Base-by-base conservation (phyloP, 2,113 vertebrate genomes). In the Calonectris borealis region DNA sequence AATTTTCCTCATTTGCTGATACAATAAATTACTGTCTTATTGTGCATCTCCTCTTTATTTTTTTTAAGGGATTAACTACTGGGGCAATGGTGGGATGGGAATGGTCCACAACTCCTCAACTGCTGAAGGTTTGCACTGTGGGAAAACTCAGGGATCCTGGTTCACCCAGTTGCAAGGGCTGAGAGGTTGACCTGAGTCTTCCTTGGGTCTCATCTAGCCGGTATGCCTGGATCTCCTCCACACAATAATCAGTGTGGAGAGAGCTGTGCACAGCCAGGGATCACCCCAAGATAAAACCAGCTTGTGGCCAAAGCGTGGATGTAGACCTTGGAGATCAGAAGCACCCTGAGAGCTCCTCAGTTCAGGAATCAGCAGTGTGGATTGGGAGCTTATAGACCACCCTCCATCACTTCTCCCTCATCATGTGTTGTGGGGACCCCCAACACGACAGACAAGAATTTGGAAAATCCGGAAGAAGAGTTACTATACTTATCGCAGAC, bases 401-500 rank as follows among this genome's bases (percentile, higher is more conserved):
- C 21, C 10, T 61, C 15, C n/a, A 8, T 27, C 40, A 21, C 8
- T 75, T 57, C 18, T 76, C 15, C 42, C 32, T 87, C 27, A 44
- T 16, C 0, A 0, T 29, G 10, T 64, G 29, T 54, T 70, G 38
- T 77, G 4, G 2, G 25, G 14, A 83, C 3, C 16, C 5, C 17
- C 24, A 15, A 16, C 7, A 86, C 29, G 14, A 36, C 24, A 57
- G 22, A 73, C 2, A 80, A 34, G 21, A 71, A 52, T 86, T 86
- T 55, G 5, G 77, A 79, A 93, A 68, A 60, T 32, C 18, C 6
- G 2, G 29, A 71, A 57, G 10, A 61, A 60, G 13, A 66, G 20
- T 44, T 42, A 17, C 36, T 26, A 10, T 49, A 51, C 9, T 66
- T 82, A 54, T 11, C 8, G 4, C 32, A 79, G 61, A 70, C 44